Evolutionary conservation across 1,140 invertebrate genomes (phyloP).

Genomic region (Rhizoglyphus robini): DNA sequence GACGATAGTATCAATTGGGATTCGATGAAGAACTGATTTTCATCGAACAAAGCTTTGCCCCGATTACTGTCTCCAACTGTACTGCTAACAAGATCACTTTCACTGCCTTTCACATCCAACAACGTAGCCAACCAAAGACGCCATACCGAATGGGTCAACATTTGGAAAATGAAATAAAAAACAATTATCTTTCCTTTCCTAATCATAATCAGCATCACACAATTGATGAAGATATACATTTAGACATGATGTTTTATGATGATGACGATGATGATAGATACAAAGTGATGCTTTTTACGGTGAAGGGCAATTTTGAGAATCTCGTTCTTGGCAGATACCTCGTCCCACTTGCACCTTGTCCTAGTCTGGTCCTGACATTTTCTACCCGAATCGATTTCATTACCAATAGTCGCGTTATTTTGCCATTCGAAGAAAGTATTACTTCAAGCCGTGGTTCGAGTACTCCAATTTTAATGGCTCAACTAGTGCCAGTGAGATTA

Average conservation of each 20-base stretch:
- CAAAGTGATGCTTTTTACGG: not conserved
- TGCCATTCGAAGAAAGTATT: too few relatives aligned
- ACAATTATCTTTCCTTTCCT: not conserved
- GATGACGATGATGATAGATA: not conserved
- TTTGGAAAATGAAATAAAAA: not conserved
- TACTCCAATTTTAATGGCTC: not conserved
- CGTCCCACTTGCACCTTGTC: not conserved
- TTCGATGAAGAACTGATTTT: conserved; percentile 9
- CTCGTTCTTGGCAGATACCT: not conserved
- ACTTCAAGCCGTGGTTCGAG: not conserved
- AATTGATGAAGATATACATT: not conserved
- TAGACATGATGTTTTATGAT: not conserved
- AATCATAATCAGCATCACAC: not conserved
- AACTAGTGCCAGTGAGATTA: not conserved
- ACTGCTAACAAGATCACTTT: not conserved
- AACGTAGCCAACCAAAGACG: not conserved
- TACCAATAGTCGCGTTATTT: too few relatives aligned
- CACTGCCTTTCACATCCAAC: not conserved
- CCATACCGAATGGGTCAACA: not conserved
- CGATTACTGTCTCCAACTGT: not conserved
- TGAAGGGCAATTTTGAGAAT: not conserved
- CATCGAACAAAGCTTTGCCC: conserved; percentile 1
- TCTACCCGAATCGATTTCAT: too few relatives aligned
- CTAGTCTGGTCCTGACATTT: too few relatives aligned
- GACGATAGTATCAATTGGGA: not conserved